Conservation (phyloP, 2,113 vertebrate genomes). For the Passer montanus region DNA sequence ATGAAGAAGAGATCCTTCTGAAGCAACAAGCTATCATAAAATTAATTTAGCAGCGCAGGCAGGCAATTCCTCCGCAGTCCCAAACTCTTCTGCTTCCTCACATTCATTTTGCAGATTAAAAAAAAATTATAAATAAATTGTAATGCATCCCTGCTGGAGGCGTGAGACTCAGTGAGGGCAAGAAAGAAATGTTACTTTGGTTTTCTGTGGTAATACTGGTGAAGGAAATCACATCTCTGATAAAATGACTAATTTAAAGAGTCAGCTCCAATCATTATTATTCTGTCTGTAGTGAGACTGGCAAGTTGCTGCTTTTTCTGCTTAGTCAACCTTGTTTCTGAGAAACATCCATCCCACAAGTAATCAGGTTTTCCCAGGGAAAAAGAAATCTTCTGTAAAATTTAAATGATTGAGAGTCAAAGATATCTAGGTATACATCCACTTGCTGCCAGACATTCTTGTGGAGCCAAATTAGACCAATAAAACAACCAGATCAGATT, state of each 20-base stretch:
- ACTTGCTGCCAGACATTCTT: not conserved
- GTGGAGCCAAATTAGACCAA: not conserved
- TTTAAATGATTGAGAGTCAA: not conserved
- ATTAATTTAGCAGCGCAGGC: conserved; percentile 12
- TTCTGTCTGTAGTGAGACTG: not conserved
- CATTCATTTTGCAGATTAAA: not conserved
- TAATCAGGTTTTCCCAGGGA: not conserved
- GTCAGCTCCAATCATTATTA: not conserved
- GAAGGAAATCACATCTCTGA: not conserved
- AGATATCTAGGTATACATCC: not conserved
- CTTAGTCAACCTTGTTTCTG: conserved; percentile 5
- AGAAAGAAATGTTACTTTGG: not conserved
- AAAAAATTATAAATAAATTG: not conserved
- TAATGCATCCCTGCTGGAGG: not conserved
- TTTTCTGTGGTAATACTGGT: not conserved
- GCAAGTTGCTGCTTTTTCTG: not conserved
- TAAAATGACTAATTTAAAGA: conserved; percentile 2
- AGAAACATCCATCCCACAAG: not conserved
- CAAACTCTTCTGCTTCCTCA: not conserved
- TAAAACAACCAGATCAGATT: not conserved
- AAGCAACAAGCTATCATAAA: conserved; percentile 1
- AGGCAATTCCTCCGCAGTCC: not conserved
- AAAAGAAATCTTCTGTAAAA: not conserved
- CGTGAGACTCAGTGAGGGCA: not conserved
- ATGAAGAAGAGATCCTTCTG: conserved; percentile 11